Percentiles rank a stretch among this genome's conserved stretches.
These are phyloP conservation scores for Tetranychus truncatus DNA, from an alignment of 2,888 invertebrate genomes.

Conservation along the genomic window DNA sequence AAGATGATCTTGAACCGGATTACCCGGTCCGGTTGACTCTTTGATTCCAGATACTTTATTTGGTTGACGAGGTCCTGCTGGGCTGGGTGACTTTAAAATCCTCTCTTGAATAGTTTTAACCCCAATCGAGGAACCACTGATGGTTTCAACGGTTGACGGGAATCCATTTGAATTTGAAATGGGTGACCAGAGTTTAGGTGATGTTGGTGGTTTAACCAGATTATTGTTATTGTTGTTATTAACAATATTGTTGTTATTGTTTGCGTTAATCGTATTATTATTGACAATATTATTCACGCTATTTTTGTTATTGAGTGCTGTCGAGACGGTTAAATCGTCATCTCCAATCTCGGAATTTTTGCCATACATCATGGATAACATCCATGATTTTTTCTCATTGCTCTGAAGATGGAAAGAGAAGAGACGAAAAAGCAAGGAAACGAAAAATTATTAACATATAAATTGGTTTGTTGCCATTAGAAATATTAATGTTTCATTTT, in stretches of 20 bases:
- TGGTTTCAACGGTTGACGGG: not conserved
- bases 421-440: not conserved
- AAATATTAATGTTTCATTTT: not conserved
- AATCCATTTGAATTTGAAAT: not conserved
- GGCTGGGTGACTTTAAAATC: slow-evolving; percentile 7
- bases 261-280: not conserved
- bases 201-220: slow-evolving; percentile 2
- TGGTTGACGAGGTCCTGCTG: not conserved
- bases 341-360: slow-evolving; percentile 29
- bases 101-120: slow-evolving; percentile 14
- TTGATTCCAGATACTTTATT: not conserved
- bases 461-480: not conserved
- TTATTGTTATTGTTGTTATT: not conserved
- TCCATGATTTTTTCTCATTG: slow-evolving; percentile 33
- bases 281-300: slow-evolving; percentile 1
- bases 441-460: not conserved
- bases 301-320: slow-evolving; percentile 14
- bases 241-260: not conserved
- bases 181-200: slow-evolving; percentile 12
- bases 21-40: not conserved
- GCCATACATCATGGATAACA: slow-evolving; percentile 33
- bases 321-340: not conserved
- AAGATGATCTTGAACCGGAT: slow-evolving; percentile 46
- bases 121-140: slow-evolving; percentile 7
- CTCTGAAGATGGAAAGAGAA: not conserved